Base-by-base conservation (phyloP, 2,113 vertebrate genomes). In the Macquaria ambigua region DNA sequence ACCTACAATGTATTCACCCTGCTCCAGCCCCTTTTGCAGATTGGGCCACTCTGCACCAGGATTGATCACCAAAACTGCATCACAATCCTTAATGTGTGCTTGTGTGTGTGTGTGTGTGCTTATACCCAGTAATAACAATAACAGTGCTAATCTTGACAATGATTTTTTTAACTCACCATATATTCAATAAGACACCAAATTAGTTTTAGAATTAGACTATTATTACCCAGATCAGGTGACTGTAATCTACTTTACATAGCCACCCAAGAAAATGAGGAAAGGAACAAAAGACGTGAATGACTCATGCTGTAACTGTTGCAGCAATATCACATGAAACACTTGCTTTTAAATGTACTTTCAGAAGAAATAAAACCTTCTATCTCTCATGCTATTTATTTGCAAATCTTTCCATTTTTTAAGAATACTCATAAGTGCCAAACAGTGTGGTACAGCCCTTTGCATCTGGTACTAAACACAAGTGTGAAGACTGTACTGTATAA, bases 1-100 rank as follows among this genome's bases (percentile, higher is more conserved):
- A 76, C 70, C 48, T 64, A 21, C 39, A 48, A 59, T 79, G 41
- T 55, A 64, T 72, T 76, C 74, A 63, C 20, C 3, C 18, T 16
- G 55, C 53, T 86, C 58, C 25, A 23, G 48, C 53, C 46, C 6
- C 23, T 20, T 66, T 52, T 41, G 59, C 7, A 72, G 50, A 14
- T 20, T 16, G 50, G 53, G 37, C 46, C 16, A 53, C 64, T 83
- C 20, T 63, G 28, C 55, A 64, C 20, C 21, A 23, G 8, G 39
- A 59, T 50, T 48, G 50, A 10, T 53, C 43, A 58, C 7, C 18
- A 39, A 63, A 78, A 58, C 37, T 69, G 52, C 34, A 78, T n/a
- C 9, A 18, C 4, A 28, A 25, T 10, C 52, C 1, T 23, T 20
- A 4, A 34, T 34, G 3, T 61, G 34, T 43, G 20, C 37, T n/a